A percentile compares a stretch with the other conserved stretches of the same genome.
phyloP scores from a whole-genome alignment of 64 coral and sea anemone species.

The Hydrozoanthus tunicans region DNA sequence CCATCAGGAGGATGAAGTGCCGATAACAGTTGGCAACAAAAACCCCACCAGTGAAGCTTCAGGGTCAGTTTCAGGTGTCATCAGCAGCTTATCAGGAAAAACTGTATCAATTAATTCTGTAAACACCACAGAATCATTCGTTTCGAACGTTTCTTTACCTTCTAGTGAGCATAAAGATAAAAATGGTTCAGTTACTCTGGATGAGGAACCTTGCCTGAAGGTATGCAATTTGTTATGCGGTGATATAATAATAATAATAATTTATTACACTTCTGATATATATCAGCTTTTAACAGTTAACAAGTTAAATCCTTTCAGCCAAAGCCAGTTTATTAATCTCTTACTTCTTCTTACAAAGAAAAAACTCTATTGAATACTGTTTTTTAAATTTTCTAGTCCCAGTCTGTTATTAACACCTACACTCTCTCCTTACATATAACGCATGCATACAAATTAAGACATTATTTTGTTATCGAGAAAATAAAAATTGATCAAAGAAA shows the following conservation, averaged over 20 bases:
- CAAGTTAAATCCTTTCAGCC: too few relatives aligned
- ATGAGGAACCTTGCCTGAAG: background rate
- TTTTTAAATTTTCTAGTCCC: too few relatives aligned
- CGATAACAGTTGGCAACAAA: background rate
- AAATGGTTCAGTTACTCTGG: background rate
- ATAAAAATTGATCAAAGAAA: too few relatives aligned
- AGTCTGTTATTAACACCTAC: too few relatives aligned
- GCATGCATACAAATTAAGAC: too few relatives aligned
- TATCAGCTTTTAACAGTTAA: too few relatives aligned
- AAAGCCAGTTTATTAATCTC: too few relatives aligned
- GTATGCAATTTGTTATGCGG: background rate
- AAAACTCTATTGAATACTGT: too few relatives aligned
- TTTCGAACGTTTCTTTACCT: background rate
- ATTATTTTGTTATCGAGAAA: too few relatives aligned
- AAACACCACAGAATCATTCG: background rate
- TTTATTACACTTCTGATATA: too few relatives aligned
- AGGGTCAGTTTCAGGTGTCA: background rate
- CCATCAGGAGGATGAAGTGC: slow-evolving; percentile 72
- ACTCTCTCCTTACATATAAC: too few relatives aligned
- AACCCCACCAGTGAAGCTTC: background rate
- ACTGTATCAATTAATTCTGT: background rate
- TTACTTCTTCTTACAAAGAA: too few relatives aligned
- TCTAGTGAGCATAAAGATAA: background rate
- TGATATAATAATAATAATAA: background rate
- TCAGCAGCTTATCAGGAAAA: background rate